Base-by-base conservation (phyloP, 2,888 invertebrate genomes). In the Trichogramma evanescens region DNA sequence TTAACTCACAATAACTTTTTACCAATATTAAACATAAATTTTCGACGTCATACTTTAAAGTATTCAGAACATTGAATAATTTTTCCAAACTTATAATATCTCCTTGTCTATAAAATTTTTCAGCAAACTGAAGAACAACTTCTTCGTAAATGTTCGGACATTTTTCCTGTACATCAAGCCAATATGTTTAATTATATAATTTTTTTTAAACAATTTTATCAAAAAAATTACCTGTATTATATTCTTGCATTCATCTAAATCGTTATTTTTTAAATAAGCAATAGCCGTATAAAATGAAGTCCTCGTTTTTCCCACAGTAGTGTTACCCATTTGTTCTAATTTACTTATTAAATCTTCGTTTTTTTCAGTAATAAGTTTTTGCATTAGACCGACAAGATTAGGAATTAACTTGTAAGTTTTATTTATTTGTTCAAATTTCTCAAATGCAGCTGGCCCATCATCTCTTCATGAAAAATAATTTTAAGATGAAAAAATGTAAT, bases 1-100 rank as follows among this genome's bases (percentile, higher is more conserved):
- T 9, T 13, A n/a, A 50, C 58, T 53, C 40, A 58, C 58, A 10
- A 40, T 54, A 58, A 54, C 42, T 43, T 58, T 58, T 58, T 13
- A 58, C 39, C 13, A 58, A 54, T 26, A 58, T 39, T 39, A 58
- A 38, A 8, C 43, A 58, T 4, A 58, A 43, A 10, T 40, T 44
- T 7, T 54, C 49, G 9, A 58, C 58, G 9, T 58, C 54, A 8
- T 44, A 58, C 6, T 49, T 53, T 26, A 54, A 54, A 39, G 10
- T 6, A 40, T 58, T 58, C 5, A 58, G 41, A 38, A 54, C n/a
- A 3, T 50, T 43, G 38, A 58, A 54, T 39, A 58, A 43, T 10
- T 39, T 58, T 58, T 58, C 58, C 13, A 58, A 50, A 39, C 54
- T 39, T 4, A 50, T 4, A 8, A 49, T 13, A 13, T 58, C 5